phyloP scores from a whole-genome alignment of 2,888 invertebrate species.

The Drosophila birchii region DNA sequence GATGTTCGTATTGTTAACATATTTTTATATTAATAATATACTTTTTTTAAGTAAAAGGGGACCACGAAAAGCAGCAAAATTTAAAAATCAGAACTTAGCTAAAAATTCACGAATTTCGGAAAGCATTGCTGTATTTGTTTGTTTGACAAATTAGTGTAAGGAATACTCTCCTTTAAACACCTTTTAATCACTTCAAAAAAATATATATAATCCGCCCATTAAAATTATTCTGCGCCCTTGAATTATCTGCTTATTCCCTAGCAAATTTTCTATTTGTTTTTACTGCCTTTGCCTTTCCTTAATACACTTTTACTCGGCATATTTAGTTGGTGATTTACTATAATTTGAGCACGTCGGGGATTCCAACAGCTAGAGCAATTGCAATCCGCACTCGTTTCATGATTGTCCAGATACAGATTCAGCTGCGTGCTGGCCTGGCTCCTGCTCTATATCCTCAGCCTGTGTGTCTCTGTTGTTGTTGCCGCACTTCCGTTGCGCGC shows the following conservation, averaged over 20 bases:
- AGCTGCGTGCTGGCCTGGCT: constrained; percentile 4
- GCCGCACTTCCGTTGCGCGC: constrained; percentile 79
- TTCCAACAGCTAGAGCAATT: constrained; percentile 56
- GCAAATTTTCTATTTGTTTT: background rate
- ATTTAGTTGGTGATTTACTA: constrained; percentile 68
- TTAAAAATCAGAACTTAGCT: too few relatives aligned
- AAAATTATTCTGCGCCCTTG: background rate
- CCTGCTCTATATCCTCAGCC: constrained; percentile 16
- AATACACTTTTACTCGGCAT: constrained; percentile 34
- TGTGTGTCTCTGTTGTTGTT: constrained; percentile 48
- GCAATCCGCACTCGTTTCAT: constrained; percentile 67
- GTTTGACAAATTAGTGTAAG: too few relatives aligned
- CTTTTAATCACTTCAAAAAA: background rate
- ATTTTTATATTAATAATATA: too few relatives aligned
- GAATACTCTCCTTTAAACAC: background rate
- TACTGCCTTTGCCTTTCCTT: constrained; percentile 13
- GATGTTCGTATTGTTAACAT: too few relatives aligned
- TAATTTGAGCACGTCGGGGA: constrained; percentile 64
- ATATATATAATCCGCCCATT: background rate
- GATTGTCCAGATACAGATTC: constrained; percentile 59
- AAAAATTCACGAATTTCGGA: too few relatives aligned
- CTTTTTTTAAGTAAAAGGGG: too few relatives aligned
- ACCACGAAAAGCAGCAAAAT: too few relatives aligned
- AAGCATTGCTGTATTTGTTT: too few relatives aligned
- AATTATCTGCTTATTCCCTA: background rate